phyloP scores from a whole-genome alignment of 2,888 invertebrate genomes.

The Sarcophaga rosellei region DNA sequence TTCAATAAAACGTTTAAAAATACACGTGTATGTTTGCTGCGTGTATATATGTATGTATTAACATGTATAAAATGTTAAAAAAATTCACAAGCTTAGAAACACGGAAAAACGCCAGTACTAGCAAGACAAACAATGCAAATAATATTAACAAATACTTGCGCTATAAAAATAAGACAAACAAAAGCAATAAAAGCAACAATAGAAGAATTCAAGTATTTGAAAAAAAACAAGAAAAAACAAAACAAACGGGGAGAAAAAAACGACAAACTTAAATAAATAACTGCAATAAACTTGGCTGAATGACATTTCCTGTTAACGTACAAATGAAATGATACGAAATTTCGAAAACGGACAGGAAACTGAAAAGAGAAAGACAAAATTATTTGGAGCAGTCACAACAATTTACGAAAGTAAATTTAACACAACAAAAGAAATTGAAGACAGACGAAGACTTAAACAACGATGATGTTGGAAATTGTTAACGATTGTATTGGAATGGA shows the following conservation, averaged over 20 bases:
- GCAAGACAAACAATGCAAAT: not conserved
- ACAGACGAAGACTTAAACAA: not conserved
- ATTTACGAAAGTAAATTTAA: conserved; percentile 15
- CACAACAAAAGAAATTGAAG: not conserved
- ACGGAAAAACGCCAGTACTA: not conserved
- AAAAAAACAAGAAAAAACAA: not conserved
- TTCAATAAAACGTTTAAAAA: not conserved
- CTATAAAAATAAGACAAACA: conserved; percentile 9
- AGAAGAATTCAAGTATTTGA: not conserved
- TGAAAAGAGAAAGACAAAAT: not conserved
- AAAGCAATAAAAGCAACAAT: not conserved
- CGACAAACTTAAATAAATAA: conserved; percentile 14
- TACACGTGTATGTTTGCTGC: not conserved
- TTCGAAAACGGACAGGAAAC: not conserved
- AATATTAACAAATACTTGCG: not conserved
- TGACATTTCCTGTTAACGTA: conserved; percentile 43
- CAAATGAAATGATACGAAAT: not conserved
- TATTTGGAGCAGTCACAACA: conserved; percentile 6
- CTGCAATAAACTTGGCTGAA: conserved; percentile 59
- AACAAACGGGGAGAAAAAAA: not conserved
- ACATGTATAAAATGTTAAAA: not conserved
- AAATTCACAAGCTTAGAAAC: not conserved
- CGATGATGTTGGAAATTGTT: conserved; percentile 1
- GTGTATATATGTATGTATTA: not conserved
- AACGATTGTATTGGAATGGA: not conserved